Base-by-base conservation (phyloP, 1,140 invertebrate genomes). In the Limonius californicus region DNA sequence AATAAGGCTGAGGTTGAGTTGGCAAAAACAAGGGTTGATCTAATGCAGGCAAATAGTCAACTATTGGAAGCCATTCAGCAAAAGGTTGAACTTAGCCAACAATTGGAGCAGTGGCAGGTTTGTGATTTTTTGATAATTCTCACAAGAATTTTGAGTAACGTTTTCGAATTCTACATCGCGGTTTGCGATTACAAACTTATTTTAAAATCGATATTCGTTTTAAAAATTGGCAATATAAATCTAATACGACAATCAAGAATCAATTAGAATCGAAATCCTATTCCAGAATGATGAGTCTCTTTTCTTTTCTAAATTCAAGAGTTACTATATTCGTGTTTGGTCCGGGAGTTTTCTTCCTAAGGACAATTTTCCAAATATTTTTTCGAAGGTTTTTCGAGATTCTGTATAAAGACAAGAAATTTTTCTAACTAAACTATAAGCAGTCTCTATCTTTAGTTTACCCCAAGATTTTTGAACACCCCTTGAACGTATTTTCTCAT, bases 31-130 rank as follows among this genome's bases (percentile, higher is more conserved):
- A 82, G 94, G 11, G 92, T 96, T 39, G 95, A 98, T 68, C 82
- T 96, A 50, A 88, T 95, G 79, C 92, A 95, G 74, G 89, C 94
- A 20, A 95, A 95, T 74, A 92, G 90, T 69, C 94, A 98, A 76
- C 81, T 98, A 45, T 88, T 97, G 82, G 94, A 97, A 75, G 92
- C 94, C 0, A 91, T 98, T 42, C 89, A 95, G 73, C 94, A 97
- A 78, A 97, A 98, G 78, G 87, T 97, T 39, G 92, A 95, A 74
- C 82, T 97, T 0, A 94, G 92, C 21, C 92, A 97, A 72, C 93
- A 97, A 74, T 78, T 97, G 11, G 94, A 97, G 72, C 94, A 97
- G 79, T 98, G 94, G 94, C 91, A 95, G 89, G 90, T 92, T 70
- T 67, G 81, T 45, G 39, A 8, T 43, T 18, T 47, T 9, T 4